Conservation (phyloP, 1,140 invertebrate genomes). For the Stegodyphus dumicola region DNA sequence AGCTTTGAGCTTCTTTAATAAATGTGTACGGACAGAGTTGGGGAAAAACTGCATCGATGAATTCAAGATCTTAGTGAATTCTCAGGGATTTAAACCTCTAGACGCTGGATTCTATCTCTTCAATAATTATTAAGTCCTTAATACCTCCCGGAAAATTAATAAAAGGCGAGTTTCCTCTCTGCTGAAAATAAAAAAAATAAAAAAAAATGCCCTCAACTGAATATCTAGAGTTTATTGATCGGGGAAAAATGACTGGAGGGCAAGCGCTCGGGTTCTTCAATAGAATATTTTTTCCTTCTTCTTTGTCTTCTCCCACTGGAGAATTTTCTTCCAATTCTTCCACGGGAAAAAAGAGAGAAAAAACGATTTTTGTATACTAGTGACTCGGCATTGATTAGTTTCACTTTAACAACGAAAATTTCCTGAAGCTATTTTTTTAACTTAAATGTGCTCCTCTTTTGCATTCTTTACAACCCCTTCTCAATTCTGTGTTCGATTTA, state of each 20-base stretch:
- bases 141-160: slow-evolving; percentile 49
- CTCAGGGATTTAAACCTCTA: slow-evolving; percentile 27
- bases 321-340: slow-evolving; percentile 22
- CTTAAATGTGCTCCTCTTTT: slow-evolving; percentile 19
- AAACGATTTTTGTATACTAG: slow-evolving; percentile 39
- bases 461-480: neutral
- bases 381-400: slow-evolving; percentile 42
- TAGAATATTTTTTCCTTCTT: slow-evolving; percentile 30
- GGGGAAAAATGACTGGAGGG: slow-evolving; percentile 35
- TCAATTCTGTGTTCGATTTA: slow-evolving; percentile 17
- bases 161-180: slow-evolving; percentile 29
- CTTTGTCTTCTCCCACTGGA: slow-evolving; percentile 3
- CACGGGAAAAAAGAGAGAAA: slow-evolving; percentile 8
- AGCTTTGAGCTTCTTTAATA: too few relatives aligned
- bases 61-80: slow-evolving; percentile 26
- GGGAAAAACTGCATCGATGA: neutral
- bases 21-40: too few relatives aligned
- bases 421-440: neutral
- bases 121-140: slow-evolving; percentile 54
- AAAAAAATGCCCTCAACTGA: slow-evolving; percentile 17
- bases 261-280: slow-evolving; percentile 20
- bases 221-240: slow-evolving; percentile 40
- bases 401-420: slow-evolving; percentile 33
- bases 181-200: slow-evolving; percentile 32
- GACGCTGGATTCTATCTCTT: slow-evolving; percentile 13